Evolutionary conservation across 2,797 vertebrate genomes (phyloP).

Genomic region (Tragopan temminckii): DNA sequence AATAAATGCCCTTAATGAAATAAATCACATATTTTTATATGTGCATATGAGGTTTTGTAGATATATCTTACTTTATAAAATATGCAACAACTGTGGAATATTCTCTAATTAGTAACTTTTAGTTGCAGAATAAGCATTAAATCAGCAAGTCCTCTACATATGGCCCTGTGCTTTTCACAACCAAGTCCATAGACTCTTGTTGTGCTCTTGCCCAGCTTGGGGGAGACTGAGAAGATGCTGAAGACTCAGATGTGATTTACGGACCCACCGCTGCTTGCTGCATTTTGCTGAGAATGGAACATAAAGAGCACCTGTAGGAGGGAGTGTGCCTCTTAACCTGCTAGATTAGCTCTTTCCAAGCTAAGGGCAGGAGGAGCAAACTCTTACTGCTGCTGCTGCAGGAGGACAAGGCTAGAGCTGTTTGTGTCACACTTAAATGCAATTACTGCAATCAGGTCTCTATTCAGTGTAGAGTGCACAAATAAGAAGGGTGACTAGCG

Average conservation of each 20-base stretch:
- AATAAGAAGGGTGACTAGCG: background rate
- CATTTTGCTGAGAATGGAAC: background rate
- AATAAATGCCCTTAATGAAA: background rate
- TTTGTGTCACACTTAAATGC: fast-evolving
- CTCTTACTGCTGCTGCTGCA: background rate
- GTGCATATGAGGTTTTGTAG: background rate
- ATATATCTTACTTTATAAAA: background rate
- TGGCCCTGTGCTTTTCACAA: background rate
- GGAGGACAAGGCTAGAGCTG: background rate
- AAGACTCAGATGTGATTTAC: background rate
- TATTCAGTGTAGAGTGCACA: fast-evolving
- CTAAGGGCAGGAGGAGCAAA: background rate
- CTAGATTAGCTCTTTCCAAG: background rate
- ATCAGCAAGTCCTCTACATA: background rate
- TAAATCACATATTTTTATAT: background rate
- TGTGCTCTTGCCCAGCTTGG: fast-evolving
- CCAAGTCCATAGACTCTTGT: background rate
- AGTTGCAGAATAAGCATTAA: background rate
- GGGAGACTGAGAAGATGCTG: background rate
- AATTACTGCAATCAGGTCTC: background rate
- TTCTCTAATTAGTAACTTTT: background rate
- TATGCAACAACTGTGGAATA: background rate
- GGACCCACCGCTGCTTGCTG: background rate
- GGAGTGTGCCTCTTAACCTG: background rate
- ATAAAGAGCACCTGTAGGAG: background rate